phyloP scores from a whole-genome alignment of 2,888 invertebrate genomes.

The Pelosia muscerda region DNA sequence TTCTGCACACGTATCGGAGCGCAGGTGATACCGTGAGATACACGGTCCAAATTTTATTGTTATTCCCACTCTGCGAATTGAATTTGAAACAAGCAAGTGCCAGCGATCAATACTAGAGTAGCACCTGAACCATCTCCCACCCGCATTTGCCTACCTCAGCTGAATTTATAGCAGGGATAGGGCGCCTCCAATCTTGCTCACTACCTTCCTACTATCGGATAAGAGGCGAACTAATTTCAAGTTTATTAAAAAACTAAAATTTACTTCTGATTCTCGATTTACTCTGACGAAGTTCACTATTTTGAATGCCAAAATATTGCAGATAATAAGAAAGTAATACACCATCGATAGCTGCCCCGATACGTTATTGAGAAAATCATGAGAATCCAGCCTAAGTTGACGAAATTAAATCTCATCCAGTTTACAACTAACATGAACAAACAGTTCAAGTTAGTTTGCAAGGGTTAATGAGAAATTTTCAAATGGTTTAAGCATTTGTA shows the following conservation, averaged over 20 bases:
- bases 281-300: background rate
- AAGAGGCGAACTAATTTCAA: background rate
- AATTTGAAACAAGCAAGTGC: conserved; percentile 80
- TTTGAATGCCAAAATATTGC: background rate
- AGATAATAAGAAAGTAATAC: background rate
- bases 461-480: too few species aligned
- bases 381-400: too few species aligned
- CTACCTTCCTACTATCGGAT: background rate
- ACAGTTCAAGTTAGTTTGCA: too few species aligned
- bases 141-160: conserved; percentile 32
- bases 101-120: conserved; percentile 70
- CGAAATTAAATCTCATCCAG: too few species aligned
- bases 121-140: conserved; percentile 23
- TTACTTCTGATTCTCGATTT: background rate
- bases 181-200: background rate
- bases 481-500: too few species aligned
- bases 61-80: conserved; percentile 85
- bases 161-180: background rate
- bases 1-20: conserved; percentile 75
- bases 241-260: background rate
- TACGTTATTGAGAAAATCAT: too few species aligned
- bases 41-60: conserved; percentile 81
- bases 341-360: too few species aligned
- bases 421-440: too few species aligned
- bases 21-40: conserved; percentile 81